Evolutionary conservation across 1,140 invertebrate species (phyloP).

Genomic region (Doryteuthis pealeii): DNA sequence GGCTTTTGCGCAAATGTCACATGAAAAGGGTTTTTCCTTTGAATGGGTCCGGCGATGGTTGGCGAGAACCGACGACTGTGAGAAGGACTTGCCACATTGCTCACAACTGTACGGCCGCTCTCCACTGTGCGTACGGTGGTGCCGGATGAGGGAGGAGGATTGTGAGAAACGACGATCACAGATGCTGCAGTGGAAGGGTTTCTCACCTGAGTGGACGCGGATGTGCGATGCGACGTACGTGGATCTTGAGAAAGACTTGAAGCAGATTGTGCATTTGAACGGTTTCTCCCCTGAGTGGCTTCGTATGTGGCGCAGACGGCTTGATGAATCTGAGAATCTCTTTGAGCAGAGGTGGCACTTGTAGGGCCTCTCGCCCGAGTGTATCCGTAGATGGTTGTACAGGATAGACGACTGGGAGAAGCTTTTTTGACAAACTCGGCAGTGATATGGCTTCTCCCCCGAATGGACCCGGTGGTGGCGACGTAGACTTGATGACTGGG

Average conservation of each 20-base stretch:
- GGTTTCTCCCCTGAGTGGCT: constrained; percentile 85
- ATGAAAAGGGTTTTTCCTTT: constrained; percentile 64
- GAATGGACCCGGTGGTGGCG: constrained; percentile 56
- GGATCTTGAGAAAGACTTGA: constrained; percentile 65
- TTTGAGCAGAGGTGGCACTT: constrained; percentile 75
- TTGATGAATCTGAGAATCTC: constrained; percentile 76
- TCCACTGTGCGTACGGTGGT: constrained; percentile 56
- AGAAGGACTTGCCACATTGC: constrained; percentile 83
- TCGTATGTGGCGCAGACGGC: constrained; percentile 70
- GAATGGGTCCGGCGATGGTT: constrained; percentile 92
- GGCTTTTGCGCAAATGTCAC: constrained; percentile 14
- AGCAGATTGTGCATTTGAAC: constrained; percentile 84
- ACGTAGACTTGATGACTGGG: constrained; percentile 35
- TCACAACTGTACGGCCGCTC: constrained; percentile 83
- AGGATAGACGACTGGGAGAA: constrained; percentile 40
- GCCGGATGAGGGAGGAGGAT: constrained; percentile 42
- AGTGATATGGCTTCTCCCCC: constrained; percentile 55
- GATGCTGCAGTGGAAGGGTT: constrained; percentile 54
- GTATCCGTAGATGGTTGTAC: constrained; percentile 50
- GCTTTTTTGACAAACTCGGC: constrained; percentile 54
- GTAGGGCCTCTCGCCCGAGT: constrained; percentile 52
- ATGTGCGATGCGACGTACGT: constrained; percentile 49
- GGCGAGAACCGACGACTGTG: constrained; percentile 68
- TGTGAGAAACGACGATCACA: constrained; percentile 49
- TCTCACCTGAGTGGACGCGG: constrained; percentile 55